phyloP scores from a whole-genome alignment of 2,888 invertebrate species.

The Sphaerophoria rueppellii region DNA sequence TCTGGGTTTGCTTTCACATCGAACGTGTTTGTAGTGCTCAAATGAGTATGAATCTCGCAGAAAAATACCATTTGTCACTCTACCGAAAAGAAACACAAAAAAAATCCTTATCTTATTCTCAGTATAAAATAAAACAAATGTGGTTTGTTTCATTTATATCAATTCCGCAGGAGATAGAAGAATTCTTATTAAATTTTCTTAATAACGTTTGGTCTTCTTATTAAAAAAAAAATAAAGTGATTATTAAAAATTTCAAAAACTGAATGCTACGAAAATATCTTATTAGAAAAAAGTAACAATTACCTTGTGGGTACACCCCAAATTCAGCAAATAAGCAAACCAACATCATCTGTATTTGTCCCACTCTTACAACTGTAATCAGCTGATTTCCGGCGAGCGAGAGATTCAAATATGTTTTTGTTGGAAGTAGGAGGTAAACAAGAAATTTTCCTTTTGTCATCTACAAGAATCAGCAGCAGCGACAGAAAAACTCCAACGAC shows the following conservation, averaged over 20 bases:
- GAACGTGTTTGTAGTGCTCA: no score
- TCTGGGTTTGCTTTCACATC: no score
- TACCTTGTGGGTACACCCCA: constrained; percentile 45
- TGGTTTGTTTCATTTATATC: no score
- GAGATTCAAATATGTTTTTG: constrained; percentile 62
- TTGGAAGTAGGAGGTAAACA: constrained; percentile 73
- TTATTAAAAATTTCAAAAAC: constrained; percentile 1
- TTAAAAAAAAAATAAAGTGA: no score
- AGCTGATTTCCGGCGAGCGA: constrained; percentile 74
- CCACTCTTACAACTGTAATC: constrained; percentile 68
- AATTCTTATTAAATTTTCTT: no score
- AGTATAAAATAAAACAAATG: no score
- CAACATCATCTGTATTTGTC: constrained; percentile 37
- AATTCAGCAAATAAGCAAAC: constrained; percentile 54
- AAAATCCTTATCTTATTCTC: no score
- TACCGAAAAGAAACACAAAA: no score
- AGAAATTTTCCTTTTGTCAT: constrained; percentile 73
- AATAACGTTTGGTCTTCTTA: no score
- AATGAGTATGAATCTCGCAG: no score
- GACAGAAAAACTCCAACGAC: constrained; percentile 64
- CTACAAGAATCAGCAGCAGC: constrained; percentile 39
- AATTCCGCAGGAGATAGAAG: no score
- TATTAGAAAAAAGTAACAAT: constrained; percentile 48
- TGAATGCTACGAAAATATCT: constrained; percentile 30
- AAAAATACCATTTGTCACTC: no score